Conservation (phyloP, 2,797 vertebrate species). For the Esox lucius region DNA sequence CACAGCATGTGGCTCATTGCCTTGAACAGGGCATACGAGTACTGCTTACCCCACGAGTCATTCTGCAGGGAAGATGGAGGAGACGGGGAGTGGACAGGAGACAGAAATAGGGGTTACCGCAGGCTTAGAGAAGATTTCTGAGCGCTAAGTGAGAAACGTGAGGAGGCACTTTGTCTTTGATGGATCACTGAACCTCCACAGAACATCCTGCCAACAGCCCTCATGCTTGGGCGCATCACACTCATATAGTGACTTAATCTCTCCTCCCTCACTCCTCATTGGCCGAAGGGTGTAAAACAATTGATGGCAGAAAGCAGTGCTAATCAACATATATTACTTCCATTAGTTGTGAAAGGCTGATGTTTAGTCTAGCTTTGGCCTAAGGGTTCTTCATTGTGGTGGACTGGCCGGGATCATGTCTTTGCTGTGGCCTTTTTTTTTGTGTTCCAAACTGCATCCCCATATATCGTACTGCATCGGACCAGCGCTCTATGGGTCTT, state of each 20-base stretch:
- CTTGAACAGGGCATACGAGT: slow-evolving; percentile 97
- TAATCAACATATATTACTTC: slow-evolving; percentile 45
- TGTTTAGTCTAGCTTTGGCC: slow-evolving; percentile 33
- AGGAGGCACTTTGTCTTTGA: slow-evolving; percentile 47
- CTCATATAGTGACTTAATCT: slow-evolving; percentile 47
- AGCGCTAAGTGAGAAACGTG: slow-evolving; percentile 29
- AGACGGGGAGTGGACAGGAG: slow-evolving; percentile 2
- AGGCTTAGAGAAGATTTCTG: slow-evolving; percentile 35
- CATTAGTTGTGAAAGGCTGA: slow-evolving; percentile 51
- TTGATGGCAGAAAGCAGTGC: slow-evolving; percentile 38
- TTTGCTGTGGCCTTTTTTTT: background rate
- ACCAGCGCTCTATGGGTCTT: too few species aligned
- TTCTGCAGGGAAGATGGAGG: slow-evolving; percentile 74
- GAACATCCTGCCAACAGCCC: slow-evolving; percentile 49
- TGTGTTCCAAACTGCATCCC: too few species aligned
- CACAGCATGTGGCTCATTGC: slow-evolving; percentile 99
- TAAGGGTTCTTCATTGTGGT: slow-evolving; percentile 25
- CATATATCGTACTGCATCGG: too few species aligned
- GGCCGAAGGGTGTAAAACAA: slow-evolving; percentile 43
- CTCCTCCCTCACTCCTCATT: slow-evolving; percentile 20
- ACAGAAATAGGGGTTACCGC: slow-evolving; percentile 13
- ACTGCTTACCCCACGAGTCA: slow-evolving; percentile 97
- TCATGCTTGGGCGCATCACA: slow-evolving; percentile 52
- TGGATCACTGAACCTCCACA: slow-evolving; percentile 57
- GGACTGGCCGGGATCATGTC: slow-evolving; percentile 26